Evolutionary conservation across 1,140 invertebrate species (phyloP).

Genomic region (Drosophila funebris): DNA sequence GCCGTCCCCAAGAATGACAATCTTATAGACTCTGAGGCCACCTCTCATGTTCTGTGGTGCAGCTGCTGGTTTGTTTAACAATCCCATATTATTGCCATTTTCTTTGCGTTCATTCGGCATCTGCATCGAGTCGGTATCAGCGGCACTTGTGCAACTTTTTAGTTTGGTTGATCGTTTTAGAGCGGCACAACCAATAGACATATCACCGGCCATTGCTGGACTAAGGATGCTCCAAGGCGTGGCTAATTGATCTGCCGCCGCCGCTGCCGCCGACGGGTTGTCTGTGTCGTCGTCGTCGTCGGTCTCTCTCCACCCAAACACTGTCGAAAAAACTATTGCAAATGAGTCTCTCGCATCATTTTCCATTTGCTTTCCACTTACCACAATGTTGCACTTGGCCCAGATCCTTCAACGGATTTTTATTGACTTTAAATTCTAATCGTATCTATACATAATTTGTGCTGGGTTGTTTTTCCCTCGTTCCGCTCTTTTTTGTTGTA

Average conservation of each 20-base stretch:
- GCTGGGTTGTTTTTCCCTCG: constrained; percentile 45
- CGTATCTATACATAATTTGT: constrained; percentile 45
- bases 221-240: constrained; percentile 35
- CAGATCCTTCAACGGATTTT: constrained; percentile 30
- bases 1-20: constrained; percentile 92
- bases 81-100: constrained; percentile 49
- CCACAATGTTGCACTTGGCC: constrained; percentile 42
- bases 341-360: background rate
- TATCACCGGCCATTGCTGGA: constrained; percentile 71
- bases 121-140: constrained; percentile 66
- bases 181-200: constrained; percentile 78
- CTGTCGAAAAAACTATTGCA: background rate
- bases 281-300: constrained; percentile 10
- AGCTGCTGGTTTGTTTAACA: constrained; percentile 55
- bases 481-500: constrained; percentile 41
- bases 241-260: constrained; percentile 28
- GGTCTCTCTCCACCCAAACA: constrained; percentile 10
- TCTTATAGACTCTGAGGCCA: constrained; percentile 91
- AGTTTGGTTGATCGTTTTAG: constrained; percentile 74
- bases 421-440: constrained; percentile 44
- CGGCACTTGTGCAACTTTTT: constrained; percentile 61
- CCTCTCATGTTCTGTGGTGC: constrained; percentile 85
- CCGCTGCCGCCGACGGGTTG: constrained; percentile 1
- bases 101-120: constrained; percentile 60
- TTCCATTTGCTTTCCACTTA: constrained; percentile 8